Conservation (phyloP, 2,888 invertebrate genomes). For the Parascotia fuliginaria region DNA sequence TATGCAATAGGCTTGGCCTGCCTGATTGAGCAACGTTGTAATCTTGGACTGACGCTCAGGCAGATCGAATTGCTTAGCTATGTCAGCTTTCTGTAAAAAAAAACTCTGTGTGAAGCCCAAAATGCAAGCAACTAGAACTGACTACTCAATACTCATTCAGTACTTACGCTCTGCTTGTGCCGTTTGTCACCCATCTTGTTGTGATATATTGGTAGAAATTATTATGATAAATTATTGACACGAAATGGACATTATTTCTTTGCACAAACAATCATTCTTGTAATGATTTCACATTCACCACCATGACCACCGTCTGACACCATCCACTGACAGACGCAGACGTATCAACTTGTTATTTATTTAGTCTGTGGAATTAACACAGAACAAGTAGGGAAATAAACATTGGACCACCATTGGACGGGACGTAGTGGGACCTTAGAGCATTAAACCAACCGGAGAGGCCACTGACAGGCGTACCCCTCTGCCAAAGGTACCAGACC, state of each 20-base stretch:
- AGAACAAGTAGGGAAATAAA: too few relatives aligned
- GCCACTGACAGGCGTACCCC: too few relatives aligned
- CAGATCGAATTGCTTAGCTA: constrained; percentile 94
- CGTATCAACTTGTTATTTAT: too few relatives aligned
- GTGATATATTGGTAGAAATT: background rate
- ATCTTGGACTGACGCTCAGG: constrained; percentile 97
- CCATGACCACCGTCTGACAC: too few relatives aligned
- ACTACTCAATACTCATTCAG: background rate
- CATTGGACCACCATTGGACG: too few relatives aligned
- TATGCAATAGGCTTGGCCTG: constrained; percentile 97
- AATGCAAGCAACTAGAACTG: too few relatives aligned
- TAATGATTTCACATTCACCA: background rate
- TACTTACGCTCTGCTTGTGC: constrained; percentile 75
- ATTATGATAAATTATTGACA: background rate
- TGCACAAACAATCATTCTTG: background rate
- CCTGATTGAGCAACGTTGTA: constrained; percentile 93
- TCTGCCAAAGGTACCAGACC: too few relatives aligned
- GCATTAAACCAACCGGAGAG: too few relatives aligned
- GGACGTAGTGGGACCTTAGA: too few relatives aligned
- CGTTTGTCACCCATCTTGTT: constrained; percentile 73
- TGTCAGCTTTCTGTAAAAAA: constrained; percentile 91
- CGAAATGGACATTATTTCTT: too few relatives aligned
- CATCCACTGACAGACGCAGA: too few relatives aligned
- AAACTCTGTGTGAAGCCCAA: constrained; percentile 1
- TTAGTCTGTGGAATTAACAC: too few relatives aligned